Conservation (phyloP, 2,797 vertebrate species). For the Pantherophis alleghaniensis region DNA sequence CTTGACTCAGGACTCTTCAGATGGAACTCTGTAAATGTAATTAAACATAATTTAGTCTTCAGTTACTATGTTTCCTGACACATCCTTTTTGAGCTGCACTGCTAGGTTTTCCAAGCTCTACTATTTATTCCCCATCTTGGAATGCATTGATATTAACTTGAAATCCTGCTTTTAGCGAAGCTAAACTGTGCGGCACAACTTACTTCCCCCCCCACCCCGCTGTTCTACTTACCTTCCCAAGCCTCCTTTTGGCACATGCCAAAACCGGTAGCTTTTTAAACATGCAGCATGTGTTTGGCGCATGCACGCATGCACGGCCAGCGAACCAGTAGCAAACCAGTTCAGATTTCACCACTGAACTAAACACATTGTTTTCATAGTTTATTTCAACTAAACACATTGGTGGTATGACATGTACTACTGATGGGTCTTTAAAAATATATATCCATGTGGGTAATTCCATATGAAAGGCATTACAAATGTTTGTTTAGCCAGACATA, state of each 20-base stretch:
- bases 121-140: background rate
- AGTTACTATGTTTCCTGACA: conserved; percentile 9
- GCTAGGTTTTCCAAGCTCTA: conserved; percentile 1
- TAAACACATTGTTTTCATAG: background rate
- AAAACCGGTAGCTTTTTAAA: no score
- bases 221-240: no score
- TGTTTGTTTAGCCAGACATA: background rate
- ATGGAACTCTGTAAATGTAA: conserved; percentile 30
- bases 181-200: no score
- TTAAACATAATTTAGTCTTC: conserved; percentile 30
- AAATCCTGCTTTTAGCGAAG: no score
- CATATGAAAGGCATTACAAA: background rate
- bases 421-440: background rate
- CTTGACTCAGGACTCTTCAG: background rate
- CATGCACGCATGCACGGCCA: no score
- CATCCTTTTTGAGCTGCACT: background rate
- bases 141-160: background rate
- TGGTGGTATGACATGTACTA: background rate
- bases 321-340: no score
- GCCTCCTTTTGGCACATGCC: no score
- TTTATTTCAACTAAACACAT: background rate
- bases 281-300: no score
- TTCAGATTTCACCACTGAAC: no score
- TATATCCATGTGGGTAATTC: background rate
- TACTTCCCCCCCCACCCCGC: no score